Evolutionary conservation across 2,888 invertebrate species (phyloP), one percentile per base, ranked within the genome.

Genomic region (Mythimna albipuncta): DNA sequence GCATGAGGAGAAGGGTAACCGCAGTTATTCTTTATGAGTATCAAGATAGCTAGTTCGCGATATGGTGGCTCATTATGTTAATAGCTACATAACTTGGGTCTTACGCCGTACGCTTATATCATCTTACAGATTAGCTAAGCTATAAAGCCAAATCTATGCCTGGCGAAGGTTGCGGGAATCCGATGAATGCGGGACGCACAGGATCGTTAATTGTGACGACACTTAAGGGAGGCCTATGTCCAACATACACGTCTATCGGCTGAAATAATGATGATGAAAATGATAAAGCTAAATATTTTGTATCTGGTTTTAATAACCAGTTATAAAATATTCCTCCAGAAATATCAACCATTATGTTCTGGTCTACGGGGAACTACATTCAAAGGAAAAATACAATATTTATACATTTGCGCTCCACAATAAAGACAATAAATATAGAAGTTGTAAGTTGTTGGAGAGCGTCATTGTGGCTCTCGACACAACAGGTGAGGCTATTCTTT

Each of bases 1-100:
- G 87, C 82, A 79, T 79, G 85, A 77, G 69, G 83, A 81, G 80
- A 83, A 81, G 87, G 83, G 88, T 89, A 89, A 90, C 85, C 83
- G 84, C 83, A 81, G 88, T 87, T 87, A 88, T 92, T 90, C 88
- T 91, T 90, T 91, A 92, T 89, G 90, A 90, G 89, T 85, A 88
- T 84, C 86, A 81, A 84, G 78, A 83, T 87, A 75, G 11, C 57
- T 54, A 67, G 41, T 57, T 61, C 32, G 52, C 61, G 44, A 72
- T 58, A 64, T 38, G 26, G n/a, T 13, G 44, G 50, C 6, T 59
- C 38, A 64, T 84, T 69, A 50, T 41, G n/a, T 58, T 67, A 81
- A 50, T 54, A 59, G 44, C 32, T 26, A 44, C 38, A 32, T 59
- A 57, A 59, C 62, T 55, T 59, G 41, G 26, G 26, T 26, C n/a